These are phyloP conservation scores for Apoda limacodes DNA, from an alignment of 2,888 invertebrate genomes.

Conservation along the genomic window DNA sequence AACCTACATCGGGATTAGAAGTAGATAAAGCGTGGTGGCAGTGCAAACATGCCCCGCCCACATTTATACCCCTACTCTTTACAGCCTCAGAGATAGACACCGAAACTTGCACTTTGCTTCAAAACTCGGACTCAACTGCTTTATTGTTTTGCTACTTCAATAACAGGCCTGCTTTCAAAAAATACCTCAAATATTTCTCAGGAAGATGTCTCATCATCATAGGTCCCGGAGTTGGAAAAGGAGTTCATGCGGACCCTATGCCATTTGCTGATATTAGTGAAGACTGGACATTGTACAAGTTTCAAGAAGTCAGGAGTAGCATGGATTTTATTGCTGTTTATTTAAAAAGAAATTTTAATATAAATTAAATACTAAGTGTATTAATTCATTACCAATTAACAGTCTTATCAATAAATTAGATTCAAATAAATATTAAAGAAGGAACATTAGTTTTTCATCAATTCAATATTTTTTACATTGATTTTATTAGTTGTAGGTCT, in stretches of 20 bases:
- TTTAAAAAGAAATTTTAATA: slow-evolving; percentile 22
- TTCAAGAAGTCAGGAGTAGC: slow-evolving; percentile 71
- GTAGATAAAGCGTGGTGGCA: slow-evolving; percentile 86
- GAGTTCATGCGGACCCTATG: slow-evolving; percentile 77
- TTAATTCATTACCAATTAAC: too few relatives aligned
- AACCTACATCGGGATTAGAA: slow-evolving; percentile 78
- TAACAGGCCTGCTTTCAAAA: slow-evolving; percentile 73
- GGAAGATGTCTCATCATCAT: slow-evolving; percentile 79
- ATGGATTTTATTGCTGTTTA: slow-evolving; percentile 77
- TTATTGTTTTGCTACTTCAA: slow-evolving; percentile 88
- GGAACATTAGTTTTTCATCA: slow-evolving; percentile 50
- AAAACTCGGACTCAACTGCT: slow-evolving; percentile 55
- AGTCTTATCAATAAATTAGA: background rate
- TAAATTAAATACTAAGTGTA: too few relatives aligned
- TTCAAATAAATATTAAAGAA: slow-evolving; percentile 1
- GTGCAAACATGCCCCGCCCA: slow-evolving; percentile 78
- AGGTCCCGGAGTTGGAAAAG: slow-evolving; percentile 74
- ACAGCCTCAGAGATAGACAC: slow-evolving; percentile 50
- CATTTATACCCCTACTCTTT: slow-evolving; percentile 75
- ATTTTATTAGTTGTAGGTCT: slow-evolving; percentile 54
- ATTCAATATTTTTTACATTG: slow-evolving; percentile 61
- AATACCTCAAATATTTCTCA: slow-evolving; percentile 73
- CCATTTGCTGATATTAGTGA: slow-evolving; percentile 72
- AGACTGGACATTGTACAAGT: slow-evolving; percentile 68
- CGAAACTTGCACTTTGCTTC: slow-evolving; percentile 33